Evolutionary conservation across 2,797 vertebrate species (phyloP).

Genomic region (Pantherophis alleghaniensis): DNA sequence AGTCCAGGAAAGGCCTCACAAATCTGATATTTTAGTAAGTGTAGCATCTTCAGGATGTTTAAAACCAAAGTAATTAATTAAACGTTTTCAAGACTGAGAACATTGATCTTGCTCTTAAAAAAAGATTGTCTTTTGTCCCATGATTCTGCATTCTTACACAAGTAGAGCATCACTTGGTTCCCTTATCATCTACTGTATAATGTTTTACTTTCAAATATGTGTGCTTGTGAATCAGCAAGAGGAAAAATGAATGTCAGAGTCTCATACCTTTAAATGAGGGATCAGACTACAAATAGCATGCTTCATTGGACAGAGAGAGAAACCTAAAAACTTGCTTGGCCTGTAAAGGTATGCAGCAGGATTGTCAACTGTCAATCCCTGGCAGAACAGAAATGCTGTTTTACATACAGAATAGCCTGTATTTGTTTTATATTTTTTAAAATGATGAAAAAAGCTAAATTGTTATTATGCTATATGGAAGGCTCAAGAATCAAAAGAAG

Average conservation of each 20-base stretch:
- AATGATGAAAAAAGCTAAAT: neutral
- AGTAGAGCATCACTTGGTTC: neutral
- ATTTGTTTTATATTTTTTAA: neutral
- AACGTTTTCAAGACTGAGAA: neutral
- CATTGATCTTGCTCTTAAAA: neutral
- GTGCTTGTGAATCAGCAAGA: neutral
- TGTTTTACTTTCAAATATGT: neutral
- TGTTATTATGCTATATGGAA: neutral
- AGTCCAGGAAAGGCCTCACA: neutral
- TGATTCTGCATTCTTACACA: neutral
- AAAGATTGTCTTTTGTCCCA: neutral
- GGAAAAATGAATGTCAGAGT: neutral
- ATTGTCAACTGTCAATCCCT: neutral
- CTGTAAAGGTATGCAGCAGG: neutral
- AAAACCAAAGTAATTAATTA: neutral
- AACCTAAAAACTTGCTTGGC: neutral
- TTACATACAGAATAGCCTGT: neutral
- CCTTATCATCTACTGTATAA: neutral
- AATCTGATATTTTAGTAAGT: neutral
- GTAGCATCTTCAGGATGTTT: neutral
- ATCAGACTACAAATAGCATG: neutral
- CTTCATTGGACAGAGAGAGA: conserved; percentile 2
- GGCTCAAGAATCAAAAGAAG: neutral
- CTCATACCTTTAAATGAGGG: neutral
- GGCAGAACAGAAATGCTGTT: neutral